Conservation (phyloP, 2,888 invertebrate species). For the Ormyrus thymus region DNA sequence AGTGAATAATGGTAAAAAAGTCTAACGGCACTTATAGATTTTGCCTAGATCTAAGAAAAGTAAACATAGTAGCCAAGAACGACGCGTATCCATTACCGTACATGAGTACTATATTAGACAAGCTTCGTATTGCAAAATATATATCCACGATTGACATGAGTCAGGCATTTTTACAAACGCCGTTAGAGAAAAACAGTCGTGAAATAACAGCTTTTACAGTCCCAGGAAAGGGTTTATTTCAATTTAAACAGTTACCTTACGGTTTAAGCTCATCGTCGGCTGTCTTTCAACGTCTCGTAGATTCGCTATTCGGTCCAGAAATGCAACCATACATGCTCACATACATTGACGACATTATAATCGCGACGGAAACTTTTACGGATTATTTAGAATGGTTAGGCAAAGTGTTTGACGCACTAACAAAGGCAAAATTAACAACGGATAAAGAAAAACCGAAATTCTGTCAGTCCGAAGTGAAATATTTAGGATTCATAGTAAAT, state of each 20-base stretch:
- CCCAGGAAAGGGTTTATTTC: neutral
- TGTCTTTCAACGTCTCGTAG: neutral
- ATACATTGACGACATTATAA: conserved; percentile 56
- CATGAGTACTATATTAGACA: neutral
- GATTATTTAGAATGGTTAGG: conserved; percentile 49
- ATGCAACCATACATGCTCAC: conserved; percentile 51
- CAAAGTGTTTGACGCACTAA: conserved; percentile 26
- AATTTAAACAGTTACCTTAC: neutral
- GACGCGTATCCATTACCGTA: neutral
- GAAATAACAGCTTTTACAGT: neutral
- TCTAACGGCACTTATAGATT: neutral
- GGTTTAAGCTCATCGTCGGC: neutral
- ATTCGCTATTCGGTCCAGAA: conserved; percentile 32
- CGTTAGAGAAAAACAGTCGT: neutral
- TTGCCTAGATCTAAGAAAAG: neutral
- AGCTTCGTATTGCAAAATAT: too few species aligned
- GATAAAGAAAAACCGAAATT: conserved; percentile 57
- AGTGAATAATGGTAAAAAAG: neutral
- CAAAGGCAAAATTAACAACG: conserved; percentile 36
- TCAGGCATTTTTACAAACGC: neutral
- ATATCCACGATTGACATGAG: neutral
- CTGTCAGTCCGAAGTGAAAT: conserved; percentile 55
- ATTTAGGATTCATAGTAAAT: conserved; percentile 63
- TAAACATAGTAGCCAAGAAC: too few species aligned
- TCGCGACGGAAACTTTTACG: conserved; percentile 54